Evolutionary conservation across 2,888 invertebrate genomes (phyloP).

Genomic region (Drosophila paranaensis): DNA sequence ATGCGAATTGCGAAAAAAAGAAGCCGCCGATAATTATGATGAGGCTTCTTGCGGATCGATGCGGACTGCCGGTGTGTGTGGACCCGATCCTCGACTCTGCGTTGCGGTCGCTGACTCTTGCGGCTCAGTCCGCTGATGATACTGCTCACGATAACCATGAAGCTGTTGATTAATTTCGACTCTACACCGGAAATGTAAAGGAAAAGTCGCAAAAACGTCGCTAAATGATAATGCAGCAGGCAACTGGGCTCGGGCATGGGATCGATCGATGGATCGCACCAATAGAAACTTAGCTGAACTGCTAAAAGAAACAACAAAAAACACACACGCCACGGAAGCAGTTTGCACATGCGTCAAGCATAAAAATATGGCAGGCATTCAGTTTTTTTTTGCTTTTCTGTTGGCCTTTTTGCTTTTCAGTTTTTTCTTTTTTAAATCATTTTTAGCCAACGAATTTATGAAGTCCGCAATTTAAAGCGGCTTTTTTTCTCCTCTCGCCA

Average conservation of each 20-base stretch:
- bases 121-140: slow-evolving; percentile 39
- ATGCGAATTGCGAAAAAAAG: slow-evolving; percentile 28
- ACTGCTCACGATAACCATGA: slow-evolving; percentile 63
- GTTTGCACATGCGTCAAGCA: slow-evolving; percentile 46
- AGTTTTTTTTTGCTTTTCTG: slow-evolving; percentile 19
- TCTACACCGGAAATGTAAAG: slow-evolving; percentile 75
- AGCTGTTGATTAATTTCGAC: slow-evolving; percentile 79
- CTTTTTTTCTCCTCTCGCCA: slow-evolving; percentile 14
- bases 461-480: slow-evolving; percentile 50
- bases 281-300: slow-evolving; percentile 52
- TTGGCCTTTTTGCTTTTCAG: neutral
- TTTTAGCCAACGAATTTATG: slow-evolving; percentile 55
- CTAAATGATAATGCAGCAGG: slow-evolving; percentile 69
- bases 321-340: slow-evolving; percentile 46
- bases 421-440: slow-evolving; percentile 18
- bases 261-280: slow-evolving; percentile 27
- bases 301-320: slow-evolving; percentile 13
- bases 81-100: slow-evolving; percentile 10
- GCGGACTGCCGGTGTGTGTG: slow-evolving; percentile 10
- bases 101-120: slow-evolving; percentile 56
- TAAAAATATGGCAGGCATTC: slow-evolving; percentile 49
- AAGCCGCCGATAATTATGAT: slow-evolving; percentile 73
- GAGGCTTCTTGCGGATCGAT: slow-evolving; percentile 43
- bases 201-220: slow-evolving; percentile 58
- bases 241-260: slow-evolving; percentile 13